Percentiles rank a stretch among this genome's conserved stretches.
These are phyloP conservation scores for Eupelmus urozonus DNA, from an alignment of 2,888 invertebrate species.

Conservation along the genomic window DNA sequence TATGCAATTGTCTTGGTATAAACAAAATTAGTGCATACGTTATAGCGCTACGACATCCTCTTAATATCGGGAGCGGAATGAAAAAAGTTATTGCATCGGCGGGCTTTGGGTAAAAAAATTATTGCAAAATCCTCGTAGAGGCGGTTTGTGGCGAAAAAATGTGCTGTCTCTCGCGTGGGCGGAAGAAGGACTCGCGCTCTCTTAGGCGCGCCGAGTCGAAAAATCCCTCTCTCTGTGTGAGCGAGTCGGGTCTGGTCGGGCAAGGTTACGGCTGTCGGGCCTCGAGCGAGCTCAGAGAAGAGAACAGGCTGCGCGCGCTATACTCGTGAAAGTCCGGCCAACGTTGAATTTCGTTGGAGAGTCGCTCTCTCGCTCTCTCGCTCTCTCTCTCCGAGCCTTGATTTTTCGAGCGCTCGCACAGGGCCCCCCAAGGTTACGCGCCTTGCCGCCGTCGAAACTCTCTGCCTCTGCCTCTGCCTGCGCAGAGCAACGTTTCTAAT, in stretches of 20 bases:
- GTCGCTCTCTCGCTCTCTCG: not conserved
- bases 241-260: no score
- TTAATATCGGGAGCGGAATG: no score
- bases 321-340: constrained; percentile 68
- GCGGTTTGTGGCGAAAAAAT: no score
- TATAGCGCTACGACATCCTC: no score
- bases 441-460: no score
- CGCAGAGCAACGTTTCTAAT: no score
- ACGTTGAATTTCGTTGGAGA: constrained; percentile 64
- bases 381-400: constrained; percentile 56
- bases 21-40: no score
- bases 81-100: not conserved
- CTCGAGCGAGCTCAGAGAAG: constrained; percentile 13
- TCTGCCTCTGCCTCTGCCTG: no score
- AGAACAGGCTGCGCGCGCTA: not conserved
- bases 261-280: constrained; percentile 63
- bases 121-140: not conserved
- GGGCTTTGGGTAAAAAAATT: not conserved
- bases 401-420: constrained; percentile 62
- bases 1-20: no score
- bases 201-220: constrained; percentile 10
- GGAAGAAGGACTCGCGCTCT: constrained; percentile 11
- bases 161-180: not conserved
- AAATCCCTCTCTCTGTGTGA: constrained; percentile 35
- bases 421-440: constrained; percentile 61